Base-by-base conservation (phyloP, 30 jellyfish, hydroid and myxozoan genomes). In the Hydractinia echinata region DNA sequence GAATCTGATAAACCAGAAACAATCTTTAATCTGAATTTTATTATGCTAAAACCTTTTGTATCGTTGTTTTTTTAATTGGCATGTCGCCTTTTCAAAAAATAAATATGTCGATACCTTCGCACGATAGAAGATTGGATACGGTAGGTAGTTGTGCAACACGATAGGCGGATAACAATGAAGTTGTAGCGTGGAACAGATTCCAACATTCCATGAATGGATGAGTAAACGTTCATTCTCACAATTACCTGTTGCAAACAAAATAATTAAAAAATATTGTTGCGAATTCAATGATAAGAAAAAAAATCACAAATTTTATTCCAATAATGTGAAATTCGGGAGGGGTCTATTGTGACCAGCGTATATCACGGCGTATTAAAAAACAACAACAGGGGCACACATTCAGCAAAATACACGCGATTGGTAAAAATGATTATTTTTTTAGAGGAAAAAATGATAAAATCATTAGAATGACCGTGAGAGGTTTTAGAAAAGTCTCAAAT, bases 131-230 rank as follows among this genome's bases (percentile, higher is more conserved):
- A 87, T 56, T 16, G 85, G 54, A 54, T 85, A 55, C 54, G 99
- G 99, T 11, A 93, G 68, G 73, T 93, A 93, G 70, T 93, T 93
- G 72, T 86, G 99, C 69, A 93, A 55, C 6, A 82, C 87, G 74
- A 93, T 88, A 13, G 96, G 85, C 66, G 99, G 99, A 77, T 87
- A 82, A 54, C 95, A 88, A 67, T 93, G 88, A 73, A 93, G 61
- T 4, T 81, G 76, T 83, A 93, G n/a, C 88, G 80, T 16, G 99
- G 99, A 4, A 95, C 91, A 54, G 84, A 82, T 51, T 88, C 61
- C 50, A 87, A 88, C 82, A 87, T 55, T 5, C 94, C 99, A 15
- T 90, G 85, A 6, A 83, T 67, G 15, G 94, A 87, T 0, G 96
- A 68, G 83, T 87, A 93, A 1, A 52, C 52, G 54, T 93, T 96